Conservation (phyloP, 92 coral and sea anemone species). For the Palythoa caribaeorum region DNA sequence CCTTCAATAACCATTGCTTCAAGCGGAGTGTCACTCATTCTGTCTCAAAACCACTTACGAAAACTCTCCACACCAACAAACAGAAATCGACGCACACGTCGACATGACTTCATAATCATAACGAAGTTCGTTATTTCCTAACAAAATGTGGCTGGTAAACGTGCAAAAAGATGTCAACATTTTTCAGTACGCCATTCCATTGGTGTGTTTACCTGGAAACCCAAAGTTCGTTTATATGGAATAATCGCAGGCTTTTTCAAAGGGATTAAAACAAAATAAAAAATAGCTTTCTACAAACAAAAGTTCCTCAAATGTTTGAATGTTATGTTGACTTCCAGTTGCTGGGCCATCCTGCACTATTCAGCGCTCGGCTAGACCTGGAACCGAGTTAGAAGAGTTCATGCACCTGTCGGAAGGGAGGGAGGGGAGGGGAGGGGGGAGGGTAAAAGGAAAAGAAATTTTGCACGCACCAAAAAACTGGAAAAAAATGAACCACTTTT, state of each 20-base stretch:
- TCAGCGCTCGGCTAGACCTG: background rate
- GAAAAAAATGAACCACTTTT: too few species aligned
- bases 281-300: background rate
- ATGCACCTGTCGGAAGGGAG: too few species aligned
- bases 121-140: background rate
- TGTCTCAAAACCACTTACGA: background rate
- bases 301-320: background rate
- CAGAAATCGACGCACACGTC: background rate
- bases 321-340: background rate
- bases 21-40: slow-evolving; percentile 75
- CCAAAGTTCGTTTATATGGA: background rate
- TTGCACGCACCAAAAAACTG: too few species aligned
- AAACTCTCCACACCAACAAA: background rate
- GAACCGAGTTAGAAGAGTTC: background rate
- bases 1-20: slow-evolving; percentile 81
- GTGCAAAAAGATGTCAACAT: background rate
- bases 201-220: background rate
- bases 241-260: background rate
- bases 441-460: too few species aligned
- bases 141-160: background rate
- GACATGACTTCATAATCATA: background rate
- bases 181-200: background rate
- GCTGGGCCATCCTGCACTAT: background rate
- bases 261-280: background rate
- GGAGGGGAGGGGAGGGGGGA: too few species aligned